These are phyloP conservation scores for Oreochromis niloticus DNA, from an alignment of 2,113 vertebrate genomes.

Conservation along the genomic window DNA sequence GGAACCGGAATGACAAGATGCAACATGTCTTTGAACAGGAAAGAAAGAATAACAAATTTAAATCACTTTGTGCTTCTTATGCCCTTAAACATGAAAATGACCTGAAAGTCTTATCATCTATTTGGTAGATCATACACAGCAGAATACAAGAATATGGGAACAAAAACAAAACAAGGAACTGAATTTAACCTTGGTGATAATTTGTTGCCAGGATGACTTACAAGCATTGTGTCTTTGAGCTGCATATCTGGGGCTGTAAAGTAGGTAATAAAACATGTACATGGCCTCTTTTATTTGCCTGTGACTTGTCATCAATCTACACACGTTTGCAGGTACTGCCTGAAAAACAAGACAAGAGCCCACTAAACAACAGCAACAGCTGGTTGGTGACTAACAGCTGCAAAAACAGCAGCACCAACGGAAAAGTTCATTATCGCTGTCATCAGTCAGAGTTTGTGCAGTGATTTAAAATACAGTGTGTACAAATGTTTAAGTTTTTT, in stretches of 20 bases:
- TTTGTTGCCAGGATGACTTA: too few species aligned
- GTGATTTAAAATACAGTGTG: background rate
- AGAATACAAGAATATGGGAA: too few species aligned
- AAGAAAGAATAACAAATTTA: too few species aligned
- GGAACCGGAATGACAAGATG: too few species aligned
- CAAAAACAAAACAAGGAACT: too few species aligned
- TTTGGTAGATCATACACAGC: too few species aligned
- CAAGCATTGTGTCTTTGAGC: too few species aligned
- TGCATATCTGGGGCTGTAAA: background rate
- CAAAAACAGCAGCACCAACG: background rate
- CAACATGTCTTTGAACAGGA: too few species aligned
- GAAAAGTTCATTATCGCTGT: background rate
- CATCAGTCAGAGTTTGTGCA: background rate
- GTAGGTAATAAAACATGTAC: background rate
- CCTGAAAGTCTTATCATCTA: too few species aligned
- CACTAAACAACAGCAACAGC: background rate
- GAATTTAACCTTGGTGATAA: too few species aligned
- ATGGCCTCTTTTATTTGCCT: background rate
- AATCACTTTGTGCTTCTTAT: too few species aligned
- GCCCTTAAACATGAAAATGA: too few species aligned
- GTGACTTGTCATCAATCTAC: background rate
- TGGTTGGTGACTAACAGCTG: background rate
- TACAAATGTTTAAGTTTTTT: background rate
- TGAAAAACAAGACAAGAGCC: background rate
- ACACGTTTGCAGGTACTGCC: background rate